Evolutionary conservation across 2,113 vertebrate genomes (phyloP).

Genomic region (Natator depressus): DNA sequence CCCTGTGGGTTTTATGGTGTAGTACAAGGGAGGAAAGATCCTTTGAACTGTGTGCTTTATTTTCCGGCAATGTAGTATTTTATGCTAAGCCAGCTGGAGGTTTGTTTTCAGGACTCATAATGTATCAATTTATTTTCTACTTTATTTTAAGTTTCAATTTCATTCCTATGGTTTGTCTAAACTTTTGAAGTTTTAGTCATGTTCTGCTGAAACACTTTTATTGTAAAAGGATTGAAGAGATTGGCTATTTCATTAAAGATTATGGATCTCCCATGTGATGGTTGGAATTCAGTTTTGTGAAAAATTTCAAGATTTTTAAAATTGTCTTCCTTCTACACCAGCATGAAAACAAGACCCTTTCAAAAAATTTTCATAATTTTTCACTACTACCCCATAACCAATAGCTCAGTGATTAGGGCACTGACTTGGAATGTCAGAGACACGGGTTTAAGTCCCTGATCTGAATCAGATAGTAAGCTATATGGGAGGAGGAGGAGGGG

Average conservation of each 20-base stretch:
- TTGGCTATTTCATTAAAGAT: not conserved
- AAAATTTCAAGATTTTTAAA: not conserved
- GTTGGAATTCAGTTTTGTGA: not conserved
- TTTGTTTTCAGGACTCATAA: not conserved
- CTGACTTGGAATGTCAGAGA: not conserved
- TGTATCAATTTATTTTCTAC: not conserved
- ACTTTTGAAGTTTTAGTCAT: not conserved
- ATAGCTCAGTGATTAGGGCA: not conserved
- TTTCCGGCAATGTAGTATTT: not conserved
- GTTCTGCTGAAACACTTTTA: not conserved
- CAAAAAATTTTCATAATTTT: too few species aligned
- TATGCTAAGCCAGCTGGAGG: not conserved
- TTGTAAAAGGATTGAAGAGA: not conserved
- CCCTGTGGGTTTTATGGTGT: not conserved
- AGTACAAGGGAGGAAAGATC: not conserved
- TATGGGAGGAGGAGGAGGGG: too few species aligned
- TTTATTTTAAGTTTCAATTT: not conserved
- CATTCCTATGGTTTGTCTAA: not conserved
- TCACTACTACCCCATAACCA: not conserved
- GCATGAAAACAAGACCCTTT: not conserved
- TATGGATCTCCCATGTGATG: not conserved
- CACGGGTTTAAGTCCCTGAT: not conserved
- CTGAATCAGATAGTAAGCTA: not conserved
- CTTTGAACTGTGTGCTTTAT: not conserved
- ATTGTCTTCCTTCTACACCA: not conserved